phyloP scores from a whole-genome alignment of 2,113 vertebrate genomes.

The Albula goreensis region DNA sequence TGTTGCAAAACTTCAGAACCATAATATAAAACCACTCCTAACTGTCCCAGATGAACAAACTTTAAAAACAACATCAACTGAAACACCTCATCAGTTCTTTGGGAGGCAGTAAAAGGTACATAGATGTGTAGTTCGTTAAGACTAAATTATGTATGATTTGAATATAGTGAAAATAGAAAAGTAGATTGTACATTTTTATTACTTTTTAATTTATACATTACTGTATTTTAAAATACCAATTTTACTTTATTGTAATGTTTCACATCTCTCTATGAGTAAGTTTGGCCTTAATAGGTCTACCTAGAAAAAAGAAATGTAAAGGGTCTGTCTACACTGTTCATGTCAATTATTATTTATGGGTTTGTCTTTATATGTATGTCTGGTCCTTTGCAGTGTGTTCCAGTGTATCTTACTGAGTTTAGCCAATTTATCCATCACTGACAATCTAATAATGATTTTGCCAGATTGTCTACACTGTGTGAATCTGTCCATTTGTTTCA shows the following conservation, averaged over 20 bases:
- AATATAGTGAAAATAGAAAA: no score
- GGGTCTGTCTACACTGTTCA: conserved; percentile 18
- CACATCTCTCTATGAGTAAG: conserved; percentile 13
- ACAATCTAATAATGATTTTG: not conserved
- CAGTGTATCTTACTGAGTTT: no score
- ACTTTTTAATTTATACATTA: conserved; percentile 26
- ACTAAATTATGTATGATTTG: no score
- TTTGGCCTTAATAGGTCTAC: conserved; percentile 18
- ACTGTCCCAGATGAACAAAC: no score
- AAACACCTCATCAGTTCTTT: no score
- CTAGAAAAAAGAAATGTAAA: not conserved
- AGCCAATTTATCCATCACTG: not conserved
- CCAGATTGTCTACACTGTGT: not conserved
- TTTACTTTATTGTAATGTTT: conserved; percentile 21
- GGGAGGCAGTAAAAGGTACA: no score
- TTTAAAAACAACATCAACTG: no score
- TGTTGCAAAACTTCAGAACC: no score
- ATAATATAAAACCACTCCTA: no score
- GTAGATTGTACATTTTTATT: not conserved
- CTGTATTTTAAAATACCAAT: conserved; percentile 32
- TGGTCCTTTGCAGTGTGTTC: no score
- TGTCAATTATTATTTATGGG: conserved; percentile 18
- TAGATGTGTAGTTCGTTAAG: no score
- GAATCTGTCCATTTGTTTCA: not conserved
- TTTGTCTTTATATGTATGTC: no score